Evolutionary conservation across 2,113 vertebrate genomes (phyloP), one percentile per base, ranked within the genome.

Genomic region (Phyllostomus hastatus): DNA sequence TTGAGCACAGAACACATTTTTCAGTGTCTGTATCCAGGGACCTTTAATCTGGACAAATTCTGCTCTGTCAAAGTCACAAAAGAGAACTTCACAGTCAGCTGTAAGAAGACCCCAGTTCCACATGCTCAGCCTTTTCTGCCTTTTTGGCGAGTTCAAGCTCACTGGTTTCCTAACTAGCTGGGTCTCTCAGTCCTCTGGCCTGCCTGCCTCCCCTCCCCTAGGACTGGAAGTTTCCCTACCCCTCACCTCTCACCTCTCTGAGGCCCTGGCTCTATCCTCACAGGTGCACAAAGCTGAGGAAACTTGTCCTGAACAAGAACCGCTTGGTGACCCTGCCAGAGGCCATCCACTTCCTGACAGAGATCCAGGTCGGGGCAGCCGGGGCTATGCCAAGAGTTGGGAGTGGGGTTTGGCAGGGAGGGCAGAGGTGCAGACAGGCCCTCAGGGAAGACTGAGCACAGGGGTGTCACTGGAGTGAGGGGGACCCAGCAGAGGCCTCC

Each of bases 271-370:
- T 73, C 46, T 91, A 33, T 95, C 17, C 46, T 83, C 81, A 50
- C 96, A 99, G 99, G 96, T 99, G 99, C 97, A 98, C 98, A 46
- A 99, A 99, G 96, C 97, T 99, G 96, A 99, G 98, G 98, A 99
- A 99, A 95, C 97, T 99, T 41, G 99, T 99, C 95, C 98, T 99
- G 94, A 99, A 99, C 98, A 99, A 99, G 98, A 99, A 99, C 97
- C 99, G 99, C 10, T 98, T 99, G 95, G 99, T 99, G 79, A 99
- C 99, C 0, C 98, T 99, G 93, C 99, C 99, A 0, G 99, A 99
- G 95, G 99, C 99, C 41, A 97, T 99, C 92, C 99, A 99, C 98
- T 99, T 99, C 98, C 96, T 99, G 95, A 99, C 99, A 0, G 99
- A 99, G 4, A 88, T 99, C 6, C 99, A 99, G 99, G 99, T 99